Conservation (phyloP, 2,113 vertebrate species). For the Nematolebias whitei region DNA sequence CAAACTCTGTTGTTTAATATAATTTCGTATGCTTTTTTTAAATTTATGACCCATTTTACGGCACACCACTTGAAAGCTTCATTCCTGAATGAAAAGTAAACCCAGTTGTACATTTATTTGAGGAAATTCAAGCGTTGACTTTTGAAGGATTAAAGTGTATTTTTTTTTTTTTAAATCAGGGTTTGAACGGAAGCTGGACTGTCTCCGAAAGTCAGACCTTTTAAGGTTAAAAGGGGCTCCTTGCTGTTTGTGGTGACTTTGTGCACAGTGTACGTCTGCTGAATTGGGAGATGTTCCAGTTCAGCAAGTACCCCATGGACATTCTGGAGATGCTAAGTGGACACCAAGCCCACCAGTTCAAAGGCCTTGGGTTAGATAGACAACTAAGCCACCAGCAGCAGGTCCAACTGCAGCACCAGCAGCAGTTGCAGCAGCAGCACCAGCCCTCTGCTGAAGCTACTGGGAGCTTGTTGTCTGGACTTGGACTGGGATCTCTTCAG, state of each 20-base stretch:
- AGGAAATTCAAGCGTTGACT: conserved; percentile 11
- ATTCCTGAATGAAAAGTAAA: conserved; percentile 11
- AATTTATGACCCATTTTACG: conserved; percentile 59
- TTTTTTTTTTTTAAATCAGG: conserved; percentile 19
- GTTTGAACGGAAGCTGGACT: conserved; percentile 2
- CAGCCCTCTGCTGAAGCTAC: conserved; percentile 75
- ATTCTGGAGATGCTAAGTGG: conserved; percentile 85
- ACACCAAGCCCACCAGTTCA: conserved; percentile 85
- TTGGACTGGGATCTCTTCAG: conserved; percentile 79
- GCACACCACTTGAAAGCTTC: conserved; percentile 52
- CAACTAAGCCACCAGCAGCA: conserved; percentile 83
- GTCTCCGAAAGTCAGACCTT: conserved; percentile 16
- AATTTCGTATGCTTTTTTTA: conserved; percentile 45
- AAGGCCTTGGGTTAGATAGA: conserved; percentile 81
- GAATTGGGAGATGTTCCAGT: conserved; percentile 82
- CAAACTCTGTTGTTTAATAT: conserved; percentile 52
- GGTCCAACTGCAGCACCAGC: conserved; percentile 83
- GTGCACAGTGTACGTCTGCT: conserved; percentile 22
- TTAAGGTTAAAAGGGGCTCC: conserved; percentile 11
- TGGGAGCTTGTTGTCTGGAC: conserved; percentile 79
- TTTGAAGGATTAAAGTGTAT: conserved; percentile 31
- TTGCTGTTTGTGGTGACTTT: conserved; percentile 38
- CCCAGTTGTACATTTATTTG: conserved; percentile 31
- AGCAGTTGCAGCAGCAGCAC: conserved; percentile 82
- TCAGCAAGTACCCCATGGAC: conserved; percentile 86